Conservation (phyloP, 2,113 vertebrate species). For the Cacatua alba region DNA sequence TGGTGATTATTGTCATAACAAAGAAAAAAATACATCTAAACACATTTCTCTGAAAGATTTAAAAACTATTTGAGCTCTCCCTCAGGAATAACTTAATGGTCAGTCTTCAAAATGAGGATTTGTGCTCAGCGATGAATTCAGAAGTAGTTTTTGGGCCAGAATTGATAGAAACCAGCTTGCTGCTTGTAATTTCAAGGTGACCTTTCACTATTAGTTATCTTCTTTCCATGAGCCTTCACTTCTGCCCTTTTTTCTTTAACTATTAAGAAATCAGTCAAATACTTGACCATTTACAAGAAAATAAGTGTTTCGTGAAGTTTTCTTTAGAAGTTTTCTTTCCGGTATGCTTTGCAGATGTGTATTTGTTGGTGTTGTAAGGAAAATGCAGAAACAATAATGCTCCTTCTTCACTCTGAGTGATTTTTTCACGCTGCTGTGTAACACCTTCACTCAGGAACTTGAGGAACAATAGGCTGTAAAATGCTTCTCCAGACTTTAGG, state of each 20-base stretch:
- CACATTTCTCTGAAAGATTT: background rate
- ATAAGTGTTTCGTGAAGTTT: background rate
- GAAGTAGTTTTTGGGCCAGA: slow-evolving; percentile 36
- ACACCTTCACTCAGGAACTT: background rate
- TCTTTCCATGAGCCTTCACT: background rate
- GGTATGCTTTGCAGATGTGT: slow-evolving; percentile 1
- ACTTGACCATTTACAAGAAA: slow-evolving; percentile 11
- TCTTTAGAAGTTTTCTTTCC: background rate
- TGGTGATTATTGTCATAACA: slow-evolving; percentile 7
- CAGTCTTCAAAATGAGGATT: background rate
- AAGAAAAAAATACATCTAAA: background rate
- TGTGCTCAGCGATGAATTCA: slow-evolving; percentile 19
- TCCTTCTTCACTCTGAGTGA: background rate
- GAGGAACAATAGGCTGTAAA: background rate
- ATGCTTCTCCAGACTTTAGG: background rate
- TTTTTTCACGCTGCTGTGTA: background rate
- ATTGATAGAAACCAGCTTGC: slow-evolving; percentile 12
- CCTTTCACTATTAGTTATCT: background rate
- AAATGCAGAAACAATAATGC: background rate
- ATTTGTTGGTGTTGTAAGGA: background rate
- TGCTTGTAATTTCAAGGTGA: slow-evolving; percentile 32
- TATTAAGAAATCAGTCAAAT: background rate
- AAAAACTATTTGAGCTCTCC: background rate
- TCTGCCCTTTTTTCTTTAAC: background rate
- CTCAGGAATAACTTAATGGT: background rate